A percentile compares a stretch with the other conserved stretches of the same genome.
These are phyloP conservation scores for Anguilla pacifica DNA, from an alignment of 2,797 vertebrate species.

Conservation along the genomic window DNA sequence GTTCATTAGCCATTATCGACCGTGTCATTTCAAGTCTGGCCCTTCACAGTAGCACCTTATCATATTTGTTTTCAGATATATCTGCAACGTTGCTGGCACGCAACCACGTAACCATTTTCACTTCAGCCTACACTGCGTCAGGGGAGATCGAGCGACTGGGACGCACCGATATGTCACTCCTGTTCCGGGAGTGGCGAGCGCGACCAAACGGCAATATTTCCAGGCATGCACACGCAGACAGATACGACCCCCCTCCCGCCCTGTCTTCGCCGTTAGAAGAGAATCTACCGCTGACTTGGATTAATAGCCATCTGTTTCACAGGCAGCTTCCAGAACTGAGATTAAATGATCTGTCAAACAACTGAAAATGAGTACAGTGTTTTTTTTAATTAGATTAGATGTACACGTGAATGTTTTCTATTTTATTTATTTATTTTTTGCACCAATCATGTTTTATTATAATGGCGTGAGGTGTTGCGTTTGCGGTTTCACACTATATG, in stretches of 20 bases:
- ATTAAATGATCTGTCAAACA: background rate
- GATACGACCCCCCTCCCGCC: background rate
- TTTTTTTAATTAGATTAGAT: background rate
- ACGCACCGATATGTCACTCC: background rate
- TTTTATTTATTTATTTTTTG: background rate
- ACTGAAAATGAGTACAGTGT: background rate
- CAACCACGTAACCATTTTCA: background rate
- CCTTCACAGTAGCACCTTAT: background rate
- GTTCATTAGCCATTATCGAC: background rate
- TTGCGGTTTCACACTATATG: background rate
- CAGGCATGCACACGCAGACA: background rate
- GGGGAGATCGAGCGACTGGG: background rate
- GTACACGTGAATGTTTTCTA: background rate
- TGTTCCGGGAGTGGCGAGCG: background rate
- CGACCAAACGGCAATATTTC: background rate
- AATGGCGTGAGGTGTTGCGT: background rate
- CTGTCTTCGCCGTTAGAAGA: background rate
- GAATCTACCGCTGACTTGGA: background rate
- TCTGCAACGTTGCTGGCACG: background rate
- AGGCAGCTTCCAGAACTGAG: background rate
- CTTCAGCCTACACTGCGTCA: background rate
- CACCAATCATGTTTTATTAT: background rate
- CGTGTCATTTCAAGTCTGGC: background rate
- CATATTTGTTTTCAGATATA: background rate
- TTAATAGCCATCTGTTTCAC: background rate